Percentiles rank a stretch among this genome's conserved stretches.
phyloP scores from a whole-genome alignment of 2,888 invertebrate genomes.

The Danaus chrysippus region DNA sequence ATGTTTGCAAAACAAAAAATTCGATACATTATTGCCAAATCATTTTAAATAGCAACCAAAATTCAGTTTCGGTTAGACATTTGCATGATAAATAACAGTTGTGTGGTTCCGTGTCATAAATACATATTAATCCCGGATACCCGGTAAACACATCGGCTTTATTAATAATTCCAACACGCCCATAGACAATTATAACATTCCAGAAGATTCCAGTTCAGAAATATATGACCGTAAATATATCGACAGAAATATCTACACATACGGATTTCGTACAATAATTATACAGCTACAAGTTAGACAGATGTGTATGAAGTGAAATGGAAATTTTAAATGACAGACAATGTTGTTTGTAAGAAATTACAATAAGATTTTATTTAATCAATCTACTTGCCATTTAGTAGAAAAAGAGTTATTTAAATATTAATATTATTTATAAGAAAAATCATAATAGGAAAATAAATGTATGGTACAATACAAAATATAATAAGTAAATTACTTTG shows the following conservation, averaged over 20 bases:
- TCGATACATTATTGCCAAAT: too few relatives aligned
- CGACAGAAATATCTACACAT: slow-evolving; percentile 19
- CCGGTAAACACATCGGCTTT: slow-evolving; percentile 20
- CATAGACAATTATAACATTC: slow-evolving; percentile 28
- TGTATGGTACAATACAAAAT: background rate
- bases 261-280: slow-evolving; percentile 10
- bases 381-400: too few relatives aligned
- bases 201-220: slow-evolving; percentile 13
- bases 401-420: too few relatives aligned
- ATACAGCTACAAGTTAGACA: slow-evolving; percentile 18
- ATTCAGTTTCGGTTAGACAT: too few relatives aligned
- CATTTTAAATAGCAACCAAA: too few relatives aligned
- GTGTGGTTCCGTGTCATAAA: slow-evolving; percentile 9
- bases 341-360: background rate
- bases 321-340: background rate
- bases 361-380: background rate
- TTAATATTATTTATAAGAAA: too few relatives aligned
- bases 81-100: background rate
- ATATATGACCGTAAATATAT: slow-evolving; percentile 22
- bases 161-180: slow-evolving; percentile 29
- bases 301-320: slow-evolving; percentile 13
- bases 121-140: slow-evolving; percentile 16
- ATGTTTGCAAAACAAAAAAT: too few relatives aligned
- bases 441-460: background rate
- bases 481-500: background rate